Conservation (phyloP, 2,113 vertebrate genomes). For the Caranx ignobilis region DNA sequence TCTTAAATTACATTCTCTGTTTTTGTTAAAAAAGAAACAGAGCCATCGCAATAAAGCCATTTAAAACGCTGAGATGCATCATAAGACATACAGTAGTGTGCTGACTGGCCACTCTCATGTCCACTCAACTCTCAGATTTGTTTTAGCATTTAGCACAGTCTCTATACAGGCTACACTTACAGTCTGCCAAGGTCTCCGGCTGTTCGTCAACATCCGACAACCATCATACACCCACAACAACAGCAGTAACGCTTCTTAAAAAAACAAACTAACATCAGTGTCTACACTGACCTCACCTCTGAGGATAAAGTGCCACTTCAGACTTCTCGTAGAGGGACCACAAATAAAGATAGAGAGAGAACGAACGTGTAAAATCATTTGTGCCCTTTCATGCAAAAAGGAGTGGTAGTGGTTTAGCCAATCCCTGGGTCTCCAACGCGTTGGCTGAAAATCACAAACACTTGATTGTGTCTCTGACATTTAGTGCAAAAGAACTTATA, state of each 20-base stretch:
- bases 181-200: slow-evolving; percentile 73
- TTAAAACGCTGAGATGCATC: slow-evolving; percentile 72
- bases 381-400: slow-evolving; percentile 76
- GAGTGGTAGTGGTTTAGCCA: slow-evolving; percentile 66
- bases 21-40: slow-evolving; percentile 50
- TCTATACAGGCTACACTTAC: slow-evolving; percentile 34
- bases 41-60: slow-evolving; percentile 63
- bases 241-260: slow-evolving; percentile 38
- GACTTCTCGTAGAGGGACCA: slow-evolving; percentile 54
- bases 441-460: slow-evolving; percentile 75
- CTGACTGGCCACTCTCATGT: slow-evolving; percentile 30
- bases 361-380: slow-evolving; percentile 48
- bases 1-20: slow-evolving; percentile 57
- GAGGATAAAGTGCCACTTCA: slow-evolving; percentile 78
- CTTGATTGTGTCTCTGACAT: slow-evolving; percentile 80
- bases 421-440: slow-evolving; percentile 56
- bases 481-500: slow-evolving; percentile 83
- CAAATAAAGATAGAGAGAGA: slow-evolving; percentile 35
- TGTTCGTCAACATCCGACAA: slow-evolving; percentile 52
- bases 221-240: slow-evolving; percentile 70
- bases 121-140: slow-evolving; percentile 69
- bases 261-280: slow-evolving; percentile 46
- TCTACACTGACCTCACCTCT: slow-evolving; percentile 57
- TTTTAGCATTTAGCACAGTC: slow-evolving; percentile 45
- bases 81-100: slow-evolving; percentile 65